Base-by-base conservation (phyloP, 2,113 vertebrate genomes). In the Siphamia tubifer region DNA sequence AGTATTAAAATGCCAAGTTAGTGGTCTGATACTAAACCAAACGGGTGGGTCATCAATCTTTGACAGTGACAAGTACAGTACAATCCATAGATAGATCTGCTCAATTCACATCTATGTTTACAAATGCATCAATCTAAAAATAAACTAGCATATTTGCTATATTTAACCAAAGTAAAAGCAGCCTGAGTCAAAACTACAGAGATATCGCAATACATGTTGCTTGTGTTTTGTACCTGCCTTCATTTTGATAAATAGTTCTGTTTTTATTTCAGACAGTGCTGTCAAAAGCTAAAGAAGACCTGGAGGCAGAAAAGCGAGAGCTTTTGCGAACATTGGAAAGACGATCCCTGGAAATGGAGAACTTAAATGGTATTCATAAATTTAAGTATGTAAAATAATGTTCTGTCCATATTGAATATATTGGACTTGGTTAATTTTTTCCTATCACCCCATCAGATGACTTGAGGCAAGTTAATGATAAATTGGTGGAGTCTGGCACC, bases 301-400 rank as follows among this genome's bases (percentile, higher is more conserved):
- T 97, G 77, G 97, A 98, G 85, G 87, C 91, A 71, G 96, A 99
- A 82, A 99, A 99, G 78, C 91, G 94, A 78, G 97, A 98, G 73
- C 91, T 98, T 74, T 89, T 98, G 9, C 94, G 95, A 63, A 95
- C 93, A 4, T 92, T 95, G 69, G 96, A 98, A 43, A 94, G 93
- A 69, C 88, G 94, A 2, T 94, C 95, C 32, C 92, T 95, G 83
- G 96, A 98, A 83, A 89, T 97, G 6, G 94, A 98, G 52, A 92
- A 96, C 87, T 90, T 96, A 86, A 95, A 95, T 24, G 98, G 98
- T 98, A 93, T 43, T 72, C 23, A 24, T 4, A 12, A 1, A 55
- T 54, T 0, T 8, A 20, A 20, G 25, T 27, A 28, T n/a, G 39
- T 11, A n/a, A 4, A 32, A 32, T 1, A 0, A 30, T 25, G n/a